A percentile compares a stretch with the other conserved stretches of the same genome.
Conservation (phyloP, 2,797 vertebrate genomes). For the Rhinichthys osculus region DNA sequence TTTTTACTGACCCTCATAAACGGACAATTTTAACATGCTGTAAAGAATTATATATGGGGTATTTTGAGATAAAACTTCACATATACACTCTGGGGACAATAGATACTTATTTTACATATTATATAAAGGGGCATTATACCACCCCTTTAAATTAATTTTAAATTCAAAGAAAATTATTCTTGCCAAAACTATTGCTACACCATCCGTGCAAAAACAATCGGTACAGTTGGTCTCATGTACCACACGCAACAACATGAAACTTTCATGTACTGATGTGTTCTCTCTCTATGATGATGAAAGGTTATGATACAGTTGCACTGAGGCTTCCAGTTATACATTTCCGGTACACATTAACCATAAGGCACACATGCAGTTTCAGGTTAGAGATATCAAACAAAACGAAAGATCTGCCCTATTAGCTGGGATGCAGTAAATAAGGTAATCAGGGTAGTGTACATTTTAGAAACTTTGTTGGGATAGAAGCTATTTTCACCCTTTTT, state of each 20-base stretch:
- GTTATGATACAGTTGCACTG: background rate
- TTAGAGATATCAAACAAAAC: background rate
- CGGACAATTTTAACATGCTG: too few species aligned
- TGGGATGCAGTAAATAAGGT: background rate
- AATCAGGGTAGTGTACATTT: background rate
- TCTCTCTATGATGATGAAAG: background rate
- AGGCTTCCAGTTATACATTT: background rate
- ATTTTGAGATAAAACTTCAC: too few species aligned
- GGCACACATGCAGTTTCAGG: background rate
- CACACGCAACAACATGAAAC: background rate
- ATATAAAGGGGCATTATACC: too few species aligned
- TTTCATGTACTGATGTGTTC: background rate
- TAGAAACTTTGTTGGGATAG: background rate
- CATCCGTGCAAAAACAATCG: background rate
- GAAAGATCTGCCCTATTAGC: background rate
- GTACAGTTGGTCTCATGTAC: background rate
- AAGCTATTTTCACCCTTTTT: background rate
- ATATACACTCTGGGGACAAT: too few species aligned
- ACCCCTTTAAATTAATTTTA: too few species aligned
- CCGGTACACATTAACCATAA: background rate
- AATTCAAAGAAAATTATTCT: background rate
- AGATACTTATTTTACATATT: too few species aligned
- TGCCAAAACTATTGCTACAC: background rate
- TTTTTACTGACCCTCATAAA: too few species aligned
- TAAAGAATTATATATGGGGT: too few species aligned